Evolutionary conservation across 2,888 invertebrate genomes (phyloP), one percentile per base, ranked within the genome.

Genomic region (Heliothis peltigera): DNA sequence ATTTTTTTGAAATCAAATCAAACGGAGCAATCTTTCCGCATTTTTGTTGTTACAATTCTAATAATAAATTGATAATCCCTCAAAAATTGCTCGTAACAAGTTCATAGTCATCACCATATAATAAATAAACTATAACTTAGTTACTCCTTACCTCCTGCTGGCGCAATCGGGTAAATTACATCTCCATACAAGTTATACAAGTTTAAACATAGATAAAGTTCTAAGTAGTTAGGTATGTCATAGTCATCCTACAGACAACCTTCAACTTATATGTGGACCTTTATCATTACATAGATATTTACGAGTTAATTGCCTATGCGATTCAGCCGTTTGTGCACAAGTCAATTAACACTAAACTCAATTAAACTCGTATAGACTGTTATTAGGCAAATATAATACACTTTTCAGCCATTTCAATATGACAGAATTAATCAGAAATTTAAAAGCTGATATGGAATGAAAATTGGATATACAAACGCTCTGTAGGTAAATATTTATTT

Each of bases 331-430:
- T 62, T 51, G 62, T 51, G 52, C 52, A 55, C 52, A 59, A 65
- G 47, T 47, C 57, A 65, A 74, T 64, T 74, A 70, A 69, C 43
- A 58, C 43, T 32, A 32, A 73, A 69, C 54, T 57, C 53, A 62
- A 62, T 70, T 55, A 55, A 61, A 73, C 42, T 60, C 47, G 4
- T 48, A 62, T 44, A 53, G 42, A 32, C 43, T 59, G 48, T 51
- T 18, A 25, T 51, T 28, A 35, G 21, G 7, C 62, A 47, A 2
- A 6, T 17, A 17, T n/a, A 25, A 47, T 35, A 39, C 61, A n/a
- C 19, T 57, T 35, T 68, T 64, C 56, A 7, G 7, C 12, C 44
- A 55, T 52, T 48, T 54, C 15, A 44, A 39, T 42, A 62, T n/a
- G 21, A 22, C 22, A 53, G 39, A 19, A 51, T 22, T 19, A 4